Conservation (phyloP, 1,140 invertebrate species). For the Trissolcus basalis region DNA sequence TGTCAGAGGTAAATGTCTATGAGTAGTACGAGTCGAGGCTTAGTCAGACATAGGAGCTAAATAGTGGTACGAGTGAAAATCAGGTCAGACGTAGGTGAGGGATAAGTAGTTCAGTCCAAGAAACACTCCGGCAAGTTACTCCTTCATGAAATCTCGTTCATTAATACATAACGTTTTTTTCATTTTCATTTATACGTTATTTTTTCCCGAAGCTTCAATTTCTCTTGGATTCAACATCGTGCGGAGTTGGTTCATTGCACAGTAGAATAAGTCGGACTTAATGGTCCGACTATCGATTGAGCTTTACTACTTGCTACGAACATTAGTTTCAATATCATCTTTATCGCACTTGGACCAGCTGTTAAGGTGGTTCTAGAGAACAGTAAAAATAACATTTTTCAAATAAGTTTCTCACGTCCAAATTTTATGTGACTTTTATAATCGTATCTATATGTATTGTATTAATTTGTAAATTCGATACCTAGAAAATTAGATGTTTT, state of each 20-base stretch:
- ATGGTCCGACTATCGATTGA: conserved; percentile 29
- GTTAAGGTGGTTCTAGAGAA: background rate
- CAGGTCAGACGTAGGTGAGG: background rate
- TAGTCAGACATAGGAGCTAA: too few species aligned
- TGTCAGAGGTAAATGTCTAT: too few species aligned
- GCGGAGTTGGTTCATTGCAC: conserved; percentile 9
- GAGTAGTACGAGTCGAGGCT: too few species aligned
- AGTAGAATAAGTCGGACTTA: conserved; percentile 21
- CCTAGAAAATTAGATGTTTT: too few species aligned
- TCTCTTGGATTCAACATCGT: conserved; percentile 9
- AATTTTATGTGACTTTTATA: too few species aligned
- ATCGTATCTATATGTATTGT: too few species aligned
- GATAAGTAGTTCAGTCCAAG: background rate
- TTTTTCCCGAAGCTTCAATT: background rate
- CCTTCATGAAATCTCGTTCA: background rate
- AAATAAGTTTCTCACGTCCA: too few species aligned
- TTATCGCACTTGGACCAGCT: background rate
- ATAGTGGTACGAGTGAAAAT: too few species aligned
- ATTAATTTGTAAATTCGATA: too few species aligned
- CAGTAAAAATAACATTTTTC: too few species aligned
- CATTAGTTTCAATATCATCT: conserved; percentile 9
- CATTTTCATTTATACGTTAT: background rate
- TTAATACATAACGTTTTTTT: too few species aligned
- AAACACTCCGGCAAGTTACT: background rate
- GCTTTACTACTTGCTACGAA: conserved; percentile 27